Percentiles rank a stretch among this genome's conserved stretches.
phyloP scores from a whole-genome alignment of 2,797 vertebrate species.

The Pitangus sulphuratus region DNA sequence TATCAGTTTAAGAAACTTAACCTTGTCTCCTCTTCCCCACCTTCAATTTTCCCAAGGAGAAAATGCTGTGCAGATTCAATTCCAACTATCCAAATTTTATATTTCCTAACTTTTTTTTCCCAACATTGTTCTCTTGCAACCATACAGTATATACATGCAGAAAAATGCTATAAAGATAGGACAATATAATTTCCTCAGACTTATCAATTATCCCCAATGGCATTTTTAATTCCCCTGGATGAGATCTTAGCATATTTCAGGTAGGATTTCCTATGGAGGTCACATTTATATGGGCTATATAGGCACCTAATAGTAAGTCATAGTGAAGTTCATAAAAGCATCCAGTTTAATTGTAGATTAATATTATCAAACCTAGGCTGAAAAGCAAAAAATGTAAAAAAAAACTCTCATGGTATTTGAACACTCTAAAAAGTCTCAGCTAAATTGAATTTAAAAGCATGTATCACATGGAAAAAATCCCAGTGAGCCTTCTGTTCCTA shows the following conservation, averaged over 20 bases:
- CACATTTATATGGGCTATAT: neutral
- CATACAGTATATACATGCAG: too few relatives aligned
- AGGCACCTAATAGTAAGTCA: neutral
- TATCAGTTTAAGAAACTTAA: neutral
- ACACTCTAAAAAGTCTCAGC: neutral
- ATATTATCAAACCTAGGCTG: neutral
- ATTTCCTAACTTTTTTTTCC: neutral
- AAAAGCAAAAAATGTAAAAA: neutral
- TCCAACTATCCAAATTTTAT: neutral
- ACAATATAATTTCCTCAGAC: neutral
- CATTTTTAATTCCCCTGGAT: neutral
- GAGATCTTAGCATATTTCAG: neutral
- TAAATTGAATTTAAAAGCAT: neutral
- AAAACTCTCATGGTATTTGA: neutral
- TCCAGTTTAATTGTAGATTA: neutral
- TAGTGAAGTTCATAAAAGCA: neutral
- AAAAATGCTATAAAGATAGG: neutral
- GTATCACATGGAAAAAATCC: accelerated
- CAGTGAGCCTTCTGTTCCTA: neutral
- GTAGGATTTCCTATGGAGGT: neutral
- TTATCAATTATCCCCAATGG: neutral
- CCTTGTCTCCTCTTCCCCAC: neutral
- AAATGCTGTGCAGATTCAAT: neutral
- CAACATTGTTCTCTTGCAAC: neutral
- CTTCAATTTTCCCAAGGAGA: neutral